Evolutionary conservation across 2,797 vertebrate species (phyloP).

Genomic region (Diglossa cyanea): DNA sequence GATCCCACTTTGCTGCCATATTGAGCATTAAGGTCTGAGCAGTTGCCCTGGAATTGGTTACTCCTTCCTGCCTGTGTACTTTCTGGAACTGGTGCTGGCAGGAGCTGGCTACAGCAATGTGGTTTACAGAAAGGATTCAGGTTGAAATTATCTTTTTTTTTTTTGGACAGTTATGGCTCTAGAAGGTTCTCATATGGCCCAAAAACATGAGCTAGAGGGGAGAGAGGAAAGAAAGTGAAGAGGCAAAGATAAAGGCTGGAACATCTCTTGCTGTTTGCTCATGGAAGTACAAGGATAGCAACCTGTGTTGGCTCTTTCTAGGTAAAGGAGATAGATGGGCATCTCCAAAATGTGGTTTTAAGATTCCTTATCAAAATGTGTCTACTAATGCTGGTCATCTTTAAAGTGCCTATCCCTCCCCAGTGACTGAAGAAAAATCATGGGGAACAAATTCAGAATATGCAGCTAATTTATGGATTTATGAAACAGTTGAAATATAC

Average conservation of each 20-base stretch:
- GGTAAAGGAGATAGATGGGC: not conserved
- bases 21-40: not conserved
- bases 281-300: not conserved
- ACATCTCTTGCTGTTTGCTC: not conserved
- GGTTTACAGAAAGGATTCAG: not conserved
- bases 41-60: accelerated
- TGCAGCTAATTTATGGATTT: not conserved
- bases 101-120: not conserved
- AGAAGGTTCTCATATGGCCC: not conserved
- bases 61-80: not conserved
- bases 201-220: not conserved
- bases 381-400: not conserved
- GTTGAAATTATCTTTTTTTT: not conserved
- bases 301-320: not conserved
- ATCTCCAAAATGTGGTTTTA: not conserved
- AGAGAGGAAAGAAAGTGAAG: not conserved
- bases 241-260: not conserved
- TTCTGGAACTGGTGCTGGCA: not conserved
- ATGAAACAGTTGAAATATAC: not conserved
- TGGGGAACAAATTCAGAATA: not conserved
- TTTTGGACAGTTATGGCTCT: not conserved
- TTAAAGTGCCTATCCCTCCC: not conserved
- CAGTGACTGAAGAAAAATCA: not conserved
- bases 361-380: not conserved
- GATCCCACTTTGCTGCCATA: not conserved